phyloP scores from a whole-genome alignment of 2,888 invertebrate species.

The Cephus pygmeus region DNA sequence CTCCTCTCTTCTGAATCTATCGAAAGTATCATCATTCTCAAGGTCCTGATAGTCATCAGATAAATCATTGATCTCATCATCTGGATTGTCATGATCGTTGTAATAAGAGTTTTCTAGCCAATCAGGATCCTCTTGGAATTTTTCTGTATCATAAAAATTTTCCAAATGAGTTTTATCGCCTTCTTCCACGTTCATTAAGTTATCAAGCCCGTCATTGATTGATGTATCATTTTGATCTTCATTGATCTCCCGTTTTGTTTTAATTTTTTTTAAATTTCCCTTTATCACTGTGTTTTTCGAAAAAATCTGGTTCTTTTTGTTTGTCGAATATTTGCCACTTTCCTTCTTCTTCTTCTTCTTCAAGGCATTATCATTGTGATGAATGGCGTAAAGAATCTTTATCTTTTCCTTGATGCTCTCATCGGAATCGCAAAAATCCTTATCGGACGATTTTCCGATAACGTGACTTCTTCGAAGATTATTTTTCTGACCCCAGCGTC shows the following conservation, averaged over 20 bases:
- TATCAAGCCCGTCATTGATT: neutral
- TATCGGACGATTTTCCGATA: neutral
- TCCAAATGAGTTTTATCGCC: neutral
- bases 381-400: constrained; percentile 32
- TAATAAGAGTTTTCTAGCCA: constrained; percentile 5
- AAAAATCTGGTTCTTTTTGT: neutral
- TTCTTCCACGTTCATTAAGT: neutral
- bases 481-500: neutral
- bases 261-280: neutral
- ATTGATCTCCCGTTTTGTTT: neutral
- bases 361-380: constrained; percentile 15
- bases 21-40: constrained; percentile 1
- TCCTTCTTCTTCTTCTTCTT: constrained; percentile 1
- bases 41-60: neutral
- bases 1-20: neutral
- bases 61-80: neutral
- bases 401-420: constrained; percentile 31
- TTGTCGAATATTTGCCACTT: neutral
- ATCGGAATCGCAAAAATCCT: neutral
- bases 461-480: neutral
- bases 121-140: neutral
- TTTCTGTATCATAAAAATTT: constrained; percentile 2
- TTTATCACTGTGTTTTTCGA: neutral
- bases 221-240: neutral
- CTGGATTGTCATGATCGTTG: neutral